A percentile compares a stretch with the other conserved stretches of the same genome.
phyloP scores from a whole-genome alignment of 2,888 invertebrate species.

The Drosophila subsilvestris region DNA sequence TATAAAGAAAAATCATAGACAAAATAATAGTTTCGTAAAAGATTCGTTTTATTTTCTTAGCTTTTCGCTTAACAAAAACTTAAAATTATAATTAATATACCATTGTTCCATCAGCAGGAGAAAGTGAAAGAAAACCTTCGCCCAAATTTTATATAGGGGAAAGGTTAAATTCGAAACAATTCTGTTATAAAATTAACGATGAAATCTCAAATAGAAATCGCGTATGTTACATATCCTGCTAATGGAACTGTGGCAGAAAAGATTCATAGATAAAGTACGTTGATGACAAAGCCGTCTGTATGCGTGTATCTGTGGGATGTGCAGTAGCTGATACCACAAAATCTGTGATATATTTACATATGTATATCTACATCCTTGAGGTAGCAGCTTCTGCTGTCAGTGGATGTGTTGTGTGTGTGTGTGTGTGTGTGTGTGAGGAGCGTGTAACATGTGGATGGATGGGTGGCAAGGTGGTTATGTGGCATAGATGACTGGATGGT shows the following conservation, averaged over 20 bases:
- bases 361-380: conserved; percentile 22
- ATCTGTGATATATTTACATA: conserved; percentile 21
- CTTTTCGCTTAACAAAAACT: conserved; percentile 17
- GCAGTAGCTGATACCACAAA: conserved; percentile 16
- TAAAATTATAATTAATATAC: conserved; percentile 2
- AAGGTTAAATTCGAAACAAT: too few relatives aligned
- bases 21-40: neutral
- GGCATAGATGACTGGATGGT: conserved; percentile 19
- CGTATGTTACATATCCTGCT: neutral
- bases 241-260: neutral
- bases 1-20: conserved; percentile 15
- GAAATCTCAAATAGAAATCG: too few relatives aligned
- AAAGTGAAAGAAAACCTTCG: neutral
- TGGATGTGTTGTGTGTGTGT: conserved; percentile 50
- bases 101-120: conserved; percentile 8
- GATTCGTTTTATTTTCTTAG: conserved; percentile 5
- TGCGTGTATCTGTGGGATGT: conserved; percentile 30
- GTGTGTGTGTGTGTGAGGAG: conserved; percentile 8
- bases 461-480: conserved; percentile 16
- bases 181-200: too few relatives aligned
- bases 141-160: too few relatives aligned
- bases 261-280: conserved; percentile 22
- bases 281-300: conserved; percentile 60
- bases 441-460: conserved; percentile 17
- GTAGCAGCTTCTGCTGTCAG: conserved; percentile 35